Percentiles rank a stretch among this genome's conserved stretches.
These are phyloP conservation scores for Sebastolobus altivelis DNA, from an alignment of 2,797 vertebrate species.

Conservation along the genomic window DNA sequence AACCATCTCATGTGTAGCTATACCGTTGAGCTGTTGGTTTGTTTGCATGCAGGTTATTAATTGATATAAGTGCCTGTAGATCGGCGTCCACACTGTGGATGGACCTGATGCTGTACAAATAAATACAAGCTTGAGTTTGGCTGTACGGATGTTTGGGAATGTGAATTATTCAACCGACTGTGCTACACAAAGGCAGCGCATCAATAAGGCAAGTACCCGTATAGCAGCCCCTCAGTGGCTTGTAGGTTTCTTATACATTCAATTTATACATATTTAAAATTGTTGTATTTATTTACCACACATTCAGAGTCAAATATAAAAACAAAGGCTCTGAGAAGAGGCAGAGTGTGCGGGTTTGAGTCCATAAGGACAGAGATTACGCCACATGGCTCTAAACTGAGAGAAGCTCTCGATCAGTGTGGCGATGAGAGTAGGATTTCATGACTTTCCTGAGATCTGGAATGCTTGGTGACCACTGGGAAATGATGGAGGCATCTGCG, in stretches of 20 bases:
- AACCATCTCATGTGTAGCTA: too few relatives aligned
- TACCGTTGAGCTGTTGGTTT: too few relatives aligned
- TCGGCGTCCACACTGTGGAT: rapidly evolving
- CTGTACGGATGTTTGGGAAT: too few relatives aligned
- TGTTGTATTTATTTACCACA: not conserved
- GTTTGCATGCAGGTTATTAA: too few relatives aligned
- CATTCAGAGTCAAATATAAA: not conserved
- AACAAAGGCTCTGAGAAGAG: not conserved
- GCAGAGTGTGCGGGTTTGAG: not conserved
- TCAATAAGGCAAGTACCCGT: rapidly evolving
- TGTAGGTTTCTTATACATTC: too few relatives aligned
- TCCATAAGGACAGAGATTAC: not conserved
- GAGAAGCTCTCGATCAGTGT: not conserved
- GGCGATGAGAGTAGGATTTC: slow-evolving; percentile 26
- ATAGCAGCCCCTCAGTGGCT: too few relatives aligned
- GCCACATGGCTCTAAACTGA: slow-evolving; percentile 18
- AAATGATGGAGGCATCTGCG: slow-evolving; percentile 32
- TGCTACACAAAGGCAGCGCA: too few relatives aligned
- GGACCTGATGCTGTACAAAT: too few relatives aligned
- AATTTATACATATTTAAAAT: too few relatives aligned
- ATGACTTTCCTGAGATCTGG: slow-evolving; percentile 20
- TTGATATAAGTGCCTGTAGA: too few relatives aligned
- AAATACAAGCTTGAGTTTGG: too few relatives aligned
- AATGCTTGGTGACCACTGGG: slow-evolving; percentile 22
- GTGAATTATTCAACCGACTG: too few relatives aligned